Percentiles rank a stretch among this genome's conserved stretches.
Conservation (phyloP, 92 coral and sea anemone species). For the Epizoanthus rinbou region DNA sequence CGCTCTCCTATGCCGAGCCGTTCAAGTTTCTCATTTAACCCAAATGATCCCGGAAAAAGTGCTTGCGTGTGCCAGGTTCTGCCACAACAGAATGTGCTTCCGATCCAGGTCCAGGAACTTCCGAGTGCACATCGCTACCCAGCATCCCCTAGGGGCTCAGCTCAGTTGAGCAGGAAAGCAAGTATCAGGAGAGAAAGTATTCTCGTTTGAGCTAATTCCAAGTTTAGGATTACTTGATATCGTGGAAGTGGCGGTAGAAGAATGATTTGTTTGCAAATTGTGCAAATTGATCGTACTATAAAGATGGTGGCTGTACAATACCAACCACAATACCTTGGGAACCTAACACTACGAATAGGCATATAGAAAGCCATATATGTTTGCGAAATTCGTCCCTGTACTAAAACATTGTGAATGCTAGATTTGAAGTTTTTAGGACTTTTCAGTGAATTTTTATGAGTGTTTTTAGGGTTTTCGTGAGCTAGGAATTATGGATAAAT, state of each 20-base stretch:
- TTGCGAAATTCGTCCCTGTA: too few relatives aligned
- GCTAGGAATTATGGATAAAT: too few relatives aligned
- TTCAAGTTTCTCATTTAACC: slow-evolving; percentile 74
- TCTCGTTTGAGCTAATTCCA: slow-evolving; percentile 41
- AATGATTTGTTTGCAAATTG: not conserved
- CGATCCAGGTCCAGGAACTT: slow-evolving; percentile 26
- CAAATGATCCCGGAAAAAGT: slow-evolving; percentile 46
- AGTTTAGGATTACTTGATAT: not conserved
- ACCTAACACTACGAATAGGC: too few relatives aligned
- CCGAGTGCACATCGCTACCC: slow-evolving; percentile 26
- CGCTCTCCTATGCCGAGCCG: slow-evolving; percentile 78
- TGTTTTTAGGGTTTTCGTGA: too few relatives aligned
- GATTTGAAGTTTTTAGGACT: too few relatives aligned
- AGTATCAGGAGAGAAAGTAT: slow-evolving; percentile 88
- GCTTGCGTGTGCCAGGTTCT: slow-evolving; percentile 73
- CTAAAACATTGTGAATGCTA: too few relatives aligned
- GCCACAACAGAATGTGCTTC: slow-evolving; percentile 37
- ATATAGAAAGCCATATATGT: too few relatives aligned
- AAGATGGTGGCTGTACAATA: not conserved
- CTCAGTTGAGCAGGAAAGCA: slow-evolving; percentile 69
- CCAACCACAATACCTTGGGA: too few relatives aligned
- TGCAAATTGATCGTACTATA: not conserved
- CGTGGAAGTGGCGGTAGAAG: too few relatives aligned
- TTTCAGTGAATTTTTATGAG: too few relatives aligned
- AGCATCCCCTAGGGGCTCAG: slow-evolving; percentile 26